Evolutionary conservation across 2,888 invertebrate species (phyloP).

Genomic region (Podabrus alpinus): DNA sequence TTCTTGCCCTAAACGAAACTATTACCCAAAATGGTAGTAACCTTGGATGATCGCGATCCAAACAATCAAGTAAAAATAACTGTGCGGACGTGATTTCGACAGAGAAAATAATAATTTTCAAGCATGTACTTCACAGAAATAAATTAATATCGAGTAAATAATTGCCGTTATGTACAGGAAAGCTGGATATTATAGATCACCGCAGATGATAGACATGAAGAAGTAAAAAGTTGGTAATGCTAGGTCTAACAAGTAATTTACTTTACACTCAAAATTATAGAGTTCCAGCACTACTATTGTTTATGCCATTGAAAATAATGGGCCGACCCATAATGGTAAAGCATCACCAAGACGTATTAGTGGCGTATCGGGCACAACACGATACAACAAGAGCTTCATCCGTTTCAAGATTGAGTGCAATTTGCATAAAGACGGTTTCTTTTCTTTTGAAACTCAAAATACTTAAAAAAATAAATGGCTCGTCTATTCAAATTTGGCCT

Average conservation of each 20-base stretch:
- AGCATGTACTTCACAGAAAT: neutral
- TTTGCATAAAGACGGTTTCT: neutral
- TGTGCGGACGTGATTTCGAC: neutral
- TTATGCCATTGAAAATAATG: constrained; percentile 42
- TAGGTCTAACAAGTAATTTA: constrained; percentile 45
- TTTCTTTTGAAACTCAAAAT: neutral
- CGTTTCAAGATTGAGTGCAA: neutral
- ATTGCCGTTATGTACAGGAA: neutral
- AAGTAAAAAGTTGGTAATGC: constrained; percentile 26
- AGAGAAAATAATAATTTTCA: neutral
- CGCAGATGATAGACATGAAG: constrained; percentile 15
- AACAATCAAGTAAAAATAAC: neutral
- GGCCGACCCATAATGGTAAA: constrained; percentile 21
- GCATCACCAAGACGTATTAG: neutral
- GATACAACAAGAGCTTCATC: neutral
- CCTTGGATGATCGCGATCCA: neutral
- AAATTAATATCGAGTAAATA: neutral
- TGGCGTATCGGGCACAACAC: neutral
- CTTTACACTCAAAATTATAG: constrained; percentile 44
- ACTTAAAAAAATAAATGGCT: neutral
- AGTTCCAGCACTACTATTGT: constrained; percentile 40
- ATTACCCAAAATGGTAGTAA: neutral
- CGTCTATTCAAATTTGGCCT: neutral
- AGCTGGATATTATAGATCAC: constrained; percentile 3
- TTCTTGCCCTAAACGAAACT: constrained; percentile 3